phyloP scores from a whole-genome alignment of 2,797 vertebrate genomes.

The Nyctalus aviator region DNA sequence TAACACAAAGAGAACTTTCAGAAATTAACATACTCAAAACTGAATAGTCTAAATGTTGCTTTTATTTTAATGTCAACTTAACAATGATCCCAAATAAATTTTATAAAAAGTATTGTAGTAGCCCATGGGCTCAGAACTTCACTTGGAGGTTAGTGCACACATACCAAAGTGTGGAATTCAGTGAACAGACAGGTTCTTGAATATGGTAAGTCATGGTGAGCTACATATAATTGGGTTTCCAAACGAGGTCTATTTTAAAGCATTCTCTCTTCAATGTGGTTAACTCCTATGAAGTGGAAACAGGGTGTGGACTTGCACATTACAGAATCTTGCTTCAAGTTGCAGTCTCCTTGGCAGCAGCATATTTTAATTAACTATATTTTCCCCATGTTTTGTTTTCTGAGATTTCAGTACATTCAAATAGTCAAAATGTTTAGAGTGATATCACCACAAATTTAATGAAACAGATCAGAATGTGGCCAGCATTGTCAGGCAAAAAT shows the following conservation, averaged over 20 bases:
- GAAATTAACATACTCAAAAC: conserved; percentile 50
- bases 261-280: conserved; percentile 81
- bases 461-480: conserved; percentile 87
- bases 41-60: conserved; percentile 11
- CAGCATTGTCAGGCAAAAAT: conserved; percentile 85
- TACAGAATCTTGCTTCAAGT: conserved; percentile 81
- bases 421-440: conserved; percentile 87
- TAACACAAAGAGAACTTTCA: conserved; percentile 46
- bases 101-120: conserved; percentile 30
- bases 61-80: conserved; percentile 52
- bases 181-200: conserved; percentile 34
- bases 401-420: conserved; percentile 89
- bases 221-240: conserved; percentile 56
- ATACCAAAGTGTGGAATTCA: conserved; percentile 36
- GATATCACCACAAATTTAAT: conserved; percentile 84
- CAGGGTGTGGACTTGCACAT: conserved; percentile 69
- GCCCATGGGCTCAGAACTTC: conserved; percentile 40
- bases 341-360: conserved; percentile 84
- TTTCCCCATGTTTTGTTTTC: conserved; percentile 79
- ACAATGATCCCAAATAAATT: conserved; percentile 29
- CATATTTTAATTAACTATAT: conserved; percentile 82
- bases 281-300: conserved; percentile 80
- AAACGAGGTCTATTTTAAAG: conserved; percentile 79
- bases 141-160: conserved; percentile 51
- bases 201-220: conserved; percentile 21